Evolutionary conservation across 2,888 invertebrate species (phyloP), one percentile per base, ranked within the genome.

Genomic region (Carcina quercana): DNA sequence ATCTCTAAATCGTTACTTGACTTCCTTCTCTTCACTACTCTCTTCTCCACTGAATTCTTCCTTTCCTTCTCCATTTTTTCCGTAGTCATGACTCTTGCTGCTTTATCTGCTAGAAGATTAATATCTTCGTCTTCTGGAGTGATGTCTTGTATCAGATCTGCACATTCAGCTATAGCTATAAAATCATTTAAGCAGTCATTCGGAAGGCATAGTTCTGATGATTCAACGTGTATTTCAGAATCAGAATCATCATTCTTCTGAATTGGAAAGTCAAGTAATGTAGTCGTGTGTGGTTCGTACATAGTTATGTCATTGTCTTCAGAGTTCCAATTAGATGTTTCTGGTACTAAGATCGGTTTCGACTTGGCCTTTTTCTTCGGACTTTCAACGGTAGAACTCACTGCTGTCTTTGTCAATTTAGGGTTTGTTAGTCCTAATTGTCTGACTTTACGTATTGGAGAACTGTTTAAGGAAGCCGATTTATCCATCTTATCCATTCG

Each of bases 241-340:
- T 85, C 84, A 0, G 82, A 82, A 40, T 85, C 84, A 0, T 80
- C 79, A 4, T 62, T 69, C 43, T 80, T 80, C 1, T 61, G 59
- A 2, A 62, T 49, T 0, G 76, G 70, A 19, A 74, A 65, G 31
- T 82, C 82, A 0, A 67, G 58, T 35, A 66, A 68, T 0, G 79
- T 79, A 0, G 80, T 79, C n/a, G 82, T 79, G 20, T 80, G 80
- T 0, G 80, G 64, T 43, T 85, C 85, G 2, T 84, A 85, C 84
- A 84, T 83, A 0, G 83, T 84, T 0, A 84, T 59, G 38, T 84
- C 84, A 33, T 72, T 76, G 20, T 83, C 83, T 10, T 71, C 79
- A 10, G 53, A 28, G 35, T 51, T 57, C 50, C 72, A 73, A 5
- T 53, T 63, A 1, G 60, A 51, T 7, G 68, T 59, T 27, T 64